Evolutionary conservation across 2,888 invertebrate genomes (phyloP), one percentile per base, ranked within the genome.

Genomic region (Tridacna crocea): DNA sequence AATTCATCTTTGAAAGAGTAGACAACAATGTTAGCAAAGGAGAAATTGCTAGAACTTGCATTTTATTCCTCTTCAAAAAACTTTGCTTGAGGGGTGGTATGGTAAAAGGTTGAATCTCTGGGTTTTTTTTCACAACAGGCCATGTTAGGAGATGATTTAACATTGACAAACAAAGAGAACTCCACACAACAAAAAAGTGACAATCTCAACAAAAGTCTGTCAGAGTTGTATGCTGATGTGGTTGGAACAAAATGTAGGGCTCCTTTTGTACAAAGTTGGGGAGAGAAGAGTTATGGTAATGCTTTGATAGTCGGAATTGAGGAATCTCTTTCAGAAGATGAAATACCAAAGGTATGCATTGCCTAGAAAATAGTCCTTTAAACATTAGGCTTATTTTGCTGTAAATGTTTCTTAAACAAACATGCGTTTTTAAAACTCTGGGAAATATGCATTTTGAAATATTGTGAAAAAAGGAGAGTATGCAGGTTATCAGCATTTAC

Each of bases 221-320:
- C 77, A 26, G 84, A 87, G 17, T 55, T 84, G 46, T 87, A 84
- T 58, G 77, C 87, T 26, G 88, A 89, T 0, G 83, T 98, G 78
- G 95, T 97, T 90, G 98, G 98, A 27, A 97, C 96, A 95, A 98
- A 97, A 94, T 98, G 98, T 95, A 96, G 96, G 88, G 98, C 98
- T 12, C 97, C 98, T 27, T 97, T 97, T 93, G 96, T 96, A 79
- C 97, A 97, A 93, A 96, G 96, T 82, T 98, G 97, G 97, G 97
- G 97, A 72, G 91, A 92, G 58, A 96, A 92, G 24, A 96, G 96
- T 75, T 97, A 97, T 88, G 97, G 98, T 93, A 98, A 98, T 95
- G 98, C 98, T 1, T 96, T 98, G 95, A 96, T 98, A 85, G 88
- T 91, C 13, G 91, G 91, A 0, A 91, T 94, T 74, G 88, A 91